Evolutionary conservation across 2,113 vertebrate genomes (phyloP), one percentile per base, ranked within the genome.

Genomic region (Chinchilla lanigera): DNA sequence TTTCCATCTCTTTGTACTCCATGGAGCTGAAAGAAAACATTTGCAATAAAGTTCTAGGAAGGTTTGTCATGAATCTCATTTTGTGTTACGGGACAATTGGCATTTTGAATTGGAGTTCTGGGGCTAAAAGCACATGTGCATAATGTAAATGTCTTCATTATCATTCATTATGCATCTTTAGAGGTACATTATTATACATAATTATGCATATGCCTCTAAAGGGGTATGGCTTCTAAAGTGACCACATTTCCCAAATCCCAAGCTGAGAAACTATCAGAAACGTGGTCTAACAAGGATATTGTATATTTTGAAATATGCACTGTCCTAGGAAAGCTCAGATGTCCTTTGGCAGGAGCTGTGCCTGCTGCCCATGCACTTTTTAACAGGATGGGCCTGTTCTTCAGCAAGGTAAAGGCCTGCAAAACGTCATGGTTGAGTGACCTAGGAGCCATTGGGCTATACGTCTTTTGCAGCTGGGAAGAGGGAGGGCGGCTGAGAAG

Each of bases 131-230:
- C 63, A 86, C 52, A 85, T 85, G 84, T 87, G 61, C 50, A 54
- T 92, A 93, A 90, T 96, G 92, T 93, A 97, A 94, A 96, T 98
- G 96, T 89, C 83, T 93, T 97, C 89, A 95, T 97, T 97, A 86
- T 91, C 86, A 96, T 97, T 97, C 73, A 95, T 96, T 95, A 92
- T 83, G 38, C 73, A 89, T 94, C 67, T 96, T 95, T 3, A 0
- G 75, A 96, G 65, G 38, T 96, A 92, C 85, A 88, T 95, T 97
- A 96, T 95, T 97, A 85, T 75, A 90, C 81, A 69, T 93, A 87
- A 95, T 96, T 96, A 93, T 96, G 87, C 87, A 87, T 63, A 86
- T 91, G 87, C n/a, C 58, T 94, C n/a, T 96, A 80, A 95, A 96
- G 85, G 95, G 44, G 19, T 92, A 81, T 81, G 50, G 17, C 22